Evolutionary conservation across 2,113 vertebrate genomes (phyloP), one percentile per base, ranked within the genome.

Genomic region (Trochalopteron elliotii): DNA sequence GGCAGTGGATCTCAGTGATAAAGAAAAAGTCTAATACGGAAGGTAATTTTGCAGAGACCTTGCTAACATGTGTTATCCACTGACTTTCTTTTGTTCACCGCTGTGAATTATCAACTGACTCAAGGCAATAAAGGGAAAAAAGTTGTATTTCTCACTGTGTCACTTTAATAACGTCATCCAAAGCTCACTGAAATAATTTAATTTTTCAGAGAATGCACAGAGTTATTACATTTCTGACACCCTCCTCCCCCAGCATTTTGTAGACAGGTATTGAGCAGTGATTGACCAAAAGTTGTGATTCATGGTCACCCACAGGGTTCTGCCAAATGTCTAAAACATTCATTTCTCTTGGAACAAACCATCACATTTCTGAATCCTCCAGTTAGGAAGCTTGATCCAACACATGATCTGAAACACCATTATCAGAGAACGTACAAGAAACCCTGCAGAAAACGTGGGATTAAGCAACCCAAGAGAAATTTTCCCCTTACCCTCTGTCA

Each of bases 41-140:
- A 87, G 76, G 91, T 84, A 94, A 96, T 96, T 96, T 94, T 87
- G n/a, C 88, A 95, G 80, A 87, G 94, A 93, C 92, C 92, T 93
- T 74, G 92, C 93, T 96, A 97, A 95, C 90, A 90, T 39, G 9
- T 92, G 92, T 92, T 96, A 91, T 95, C 95, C 94, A 85, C 93
- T 55, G 59, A 56, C 83, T 94, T 87, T 83, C 94, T 96, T 97
- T 93, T 93, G 91, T 96, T 95, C 96, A 94, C 96, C 0, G 81
- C 95, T 97, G 94, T 95, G 94, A 97, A 86, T 96, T 96, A 95
- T 96, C 96, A 95, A 88, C 87, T 88, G 75, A 96, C 90, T 96
- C 87, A 94, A 94, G 95, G 94, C 78, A 95, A 93, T 44, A 92
- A 63, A 93, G 44, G 49, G 61, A 57, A 89, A 94, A 83, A 94